Evolutionary conservation across 2,113 vertebrate species (phyloP), one percentile per base, ranked within the genome.

Genomic region (Lonchura striata): DNA sequence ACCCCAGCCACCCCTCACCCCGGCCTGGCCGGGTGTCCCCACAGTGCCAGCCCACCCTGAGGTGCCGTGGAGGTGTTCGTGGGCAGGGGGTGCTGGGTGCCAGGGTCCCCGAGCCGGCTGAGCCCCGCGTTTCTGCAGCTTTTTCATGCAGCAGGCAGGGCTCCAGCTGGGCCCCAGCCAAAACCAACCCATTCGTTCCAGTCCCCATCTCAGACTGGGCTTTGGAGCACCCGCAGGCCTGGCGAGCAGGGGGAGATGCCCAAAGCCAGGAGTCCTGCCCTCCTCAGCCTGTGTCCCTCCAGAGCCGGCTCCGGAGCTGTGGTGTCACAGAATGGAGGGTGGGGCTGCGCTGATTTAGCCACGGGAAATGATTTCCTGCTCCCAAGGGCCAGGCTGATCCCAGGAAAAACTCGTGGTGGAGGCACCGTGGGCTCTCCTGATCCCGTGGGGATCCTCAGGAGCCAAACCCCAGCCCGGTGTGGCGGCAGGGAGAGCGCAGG

Each of bases 151-250:
- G 53, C 4, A 1, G 96, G 94, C 74, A 39, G 30, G 14, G 33
- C 86, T 93, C 95, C 96, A 95, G 92, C 95, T 96, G 96, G 88
- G 75, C 15, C 78, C 42, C 20, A 0, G 92, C 95, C 96, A 96
- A 96, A 95, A 95, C 92, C 96, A 96, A 94, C 95, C 75, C 82
- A 92, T 93, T 96, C 44, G 75, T 94, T 94, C 17, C 71, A 82
- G 90, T 69, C 79, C 53, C 1, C 76, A 20, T 74, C 91, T 82
- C 93, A 95, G 91, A 37, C 61, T 30, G 92, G 95, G 82, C 87
- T 95, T 57, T 75, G 5, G 46, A 22, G 81, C 60, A 10, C 21
- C 64, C 24, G 1, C 5, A 0, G 41, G 30, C 44, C 61, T 37
- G 21, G 33, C 50, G 20, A 1, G 4, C 53, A 44, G 61, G 54